Evolutionary conservation across 2,113 vertebrate species (phyloP), one percentile per base, ranked within the genome.

Genomic region (Anarhynchus alexandrinus): DNA sequence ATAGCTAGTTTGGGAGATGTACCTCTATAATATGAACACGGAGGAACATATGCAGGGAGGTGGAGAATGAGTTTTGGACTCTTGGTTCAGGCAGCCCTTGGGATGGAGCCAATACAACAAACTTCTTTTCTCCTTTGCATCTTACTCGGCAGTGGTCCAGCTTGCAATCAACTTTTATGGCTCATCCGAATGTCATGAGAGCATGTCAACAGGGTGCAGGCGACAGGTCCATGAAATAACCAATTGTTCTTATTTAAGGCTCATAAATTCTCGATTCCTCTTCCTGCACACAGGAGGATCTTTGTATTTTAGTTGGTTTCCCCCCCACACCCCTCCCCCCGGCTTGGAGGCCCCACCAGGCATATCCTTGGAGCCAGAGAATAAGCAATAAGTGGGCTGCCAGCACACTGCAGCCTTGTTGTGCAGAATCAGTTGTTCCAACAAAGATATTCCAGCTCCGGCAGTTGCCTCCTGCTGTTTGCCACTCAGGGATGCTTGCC

Each of bases 21-120:
- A 49, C 7, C 18, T 66, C 4, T 29, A 3, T 42, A 11, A 22
- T 36, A 0, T 40, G 71, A 71, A 43, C 0, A 0, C 25, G 19
- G 36, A 85, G 20, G 36, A 30, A 55, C 16, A 12, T 62, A 32
- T 3, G 5, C 15, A 30, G 23, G 23, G 52, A 81, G 29, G 10
- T 36, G 29, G n/a, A 78, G 13, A 64, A 70, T 62, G 40, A 74
- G 30, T 61, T 90, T 90, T 90, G 42, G 51, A 22, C 26, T 95
- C 40, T 25, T 40, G 23, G 16, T 93, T 74, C 4, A 13, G 71
- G 12, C 51, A 88, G 64, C 38, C 22, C 78, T 92, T 78, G 51
- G 47, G 80, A 71, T 71, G 27, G 27, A 65, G 32, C 14, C 21
- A 61, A 20, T 12, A 22, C 15, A 54, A 71, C 11, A 88, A 57